These are phyloP conservation scores for Melanotaenia boesemani DNA, from an alignment of 2,797 vertebrate genomes.

Conservation along the genomic window DNA sequence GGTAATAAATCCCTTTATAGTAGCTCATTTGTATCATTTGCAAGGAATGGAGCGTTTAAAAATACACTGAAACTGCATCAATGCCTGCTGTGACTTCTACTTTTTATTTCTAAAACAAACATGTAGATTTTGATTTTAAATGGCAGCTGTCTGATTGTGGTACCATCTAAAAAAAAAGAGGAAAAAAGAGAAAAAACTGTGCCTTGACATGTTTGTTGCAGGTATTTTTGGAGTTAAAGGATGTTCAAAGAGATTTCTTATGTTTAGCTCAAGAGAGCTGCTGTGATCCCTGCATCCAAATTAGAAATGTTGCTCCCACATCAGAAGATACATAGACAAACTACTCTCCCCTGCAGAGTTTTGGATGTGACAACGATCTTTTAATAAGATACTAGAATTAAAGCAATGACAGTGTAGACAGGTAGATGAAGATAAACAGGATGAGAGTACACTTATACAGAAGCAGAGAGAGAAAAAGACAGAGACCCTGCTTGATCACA, in stretches of 20 bases:
- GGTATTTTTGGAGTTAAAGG: constrained; percentile 23
- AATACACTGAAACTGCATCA: constrained; percentile 8
- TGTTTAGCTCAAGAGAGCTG: constrained; percentile 45
- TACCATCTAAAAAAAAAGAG: not conserved
- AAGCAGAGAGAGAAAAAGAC: constrained; percentile 6
- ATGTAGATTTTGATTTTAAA: constrained; percentile 7
- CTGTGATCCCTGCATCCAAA: constrained; percentile 37
- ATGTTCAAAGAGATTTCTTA: constrained; percentile 28
- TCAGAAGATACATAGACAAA: constrained; percentile 35
- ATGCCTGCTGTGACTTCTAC: not conserved
- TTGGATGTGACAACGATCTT: constrained; percentile 6
- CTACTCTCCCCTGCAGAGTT: constrained; percentile 9
- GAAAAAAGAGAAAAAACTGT: not conserved
- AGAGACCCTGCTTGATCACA: constrained; percentile 45
- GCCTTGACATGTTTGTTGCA: constrained; percentile 3
- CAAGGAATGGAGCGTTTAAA: constrained; percentile 6
- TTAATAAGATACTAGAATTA: constrained; percentile 4
- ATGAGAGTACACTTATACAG: constrained; percentile 5
- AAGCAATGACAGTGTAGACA: not conserved
- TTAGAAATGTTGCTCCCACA: constrained; percentile 46
- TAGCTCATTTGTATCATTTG: constrained; percentile 31
- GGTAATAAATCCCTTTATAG: constrained; percentile 27
- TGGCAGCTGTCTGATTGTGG: not conserved
- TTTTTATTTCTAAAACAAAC: not conserved
- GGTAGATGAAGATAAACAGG: not conserved